These are phyloP conservation scores for Nasonia vitripennis DNA, from an alignment of 1,140 invertebrate genomes.

Conservation along the genomic window DNA sequence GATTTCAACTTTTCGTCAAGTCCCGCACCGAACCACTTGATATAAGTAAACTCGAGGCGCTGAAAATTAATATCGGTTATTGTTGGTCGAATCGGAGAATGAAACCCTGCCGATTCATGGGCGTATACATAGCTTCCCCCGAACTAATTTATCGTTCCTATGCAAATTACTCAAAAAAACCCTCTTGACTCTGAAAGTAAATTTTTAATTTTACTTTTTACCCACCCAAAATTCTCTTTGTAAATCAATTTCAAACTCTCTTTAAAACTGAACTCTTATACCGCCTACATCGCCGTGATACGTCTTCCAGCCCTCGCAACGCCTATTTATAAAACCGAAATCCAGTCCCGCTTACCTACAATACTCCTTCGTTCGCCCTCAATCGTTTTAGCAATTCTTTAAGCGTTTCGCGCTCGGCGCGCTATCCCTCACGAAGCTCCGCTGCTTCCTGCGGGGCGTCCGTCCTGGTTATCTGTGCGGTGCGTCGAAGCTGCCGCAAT, in stretches of 20 bases:
- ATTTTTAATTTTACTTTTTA: too few relatives aligned
- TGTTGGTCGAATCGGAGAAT: too few relatives aligned
- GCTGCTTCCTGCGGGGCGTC: background rate
- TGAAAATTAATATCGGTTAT: too few relatives aligned
- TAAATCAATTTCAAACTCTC: too few relatives aligned
- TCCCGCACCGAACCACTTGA: background rate
- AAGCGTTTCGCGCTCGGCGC: background rate
- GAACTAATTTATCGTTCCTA: too few relatives aligned
- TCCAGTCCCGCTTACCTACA: background rate
- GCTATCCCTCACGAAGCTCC: background rate
- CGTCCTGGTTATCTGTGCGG: conserved; percentile 15
- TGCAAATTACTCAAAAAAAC: too few relatives aligned
- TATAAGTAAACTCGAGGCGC: too few relatives aligned
- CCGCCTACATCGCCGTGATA: background rate
- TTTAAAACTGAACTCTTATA: too few relatives aligned
- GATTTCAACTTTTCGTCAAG: background rate
- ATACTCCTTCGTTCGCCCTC: background rate
- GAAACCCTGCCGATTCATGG: too few relatives aligned
- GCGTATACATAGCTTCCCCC: too few relatives aligned
- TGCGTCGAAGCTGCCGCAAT: conserved; percentile 12
- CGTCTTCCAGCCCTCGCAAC: background rate
- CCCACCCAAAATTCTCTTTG: too few relatives aligned
- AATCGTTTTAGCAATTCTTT: conserved; percentile 31
- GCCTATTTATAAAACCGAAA: background rate
- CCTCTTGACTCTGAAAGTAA: too few relatives aligned